A percentile compares a stretch with the other conserved stretches of the same genome.
Conservation (phyloP, 1,140 invertebrate genomes). For the Aphelenchoides besseyi region DNA sequence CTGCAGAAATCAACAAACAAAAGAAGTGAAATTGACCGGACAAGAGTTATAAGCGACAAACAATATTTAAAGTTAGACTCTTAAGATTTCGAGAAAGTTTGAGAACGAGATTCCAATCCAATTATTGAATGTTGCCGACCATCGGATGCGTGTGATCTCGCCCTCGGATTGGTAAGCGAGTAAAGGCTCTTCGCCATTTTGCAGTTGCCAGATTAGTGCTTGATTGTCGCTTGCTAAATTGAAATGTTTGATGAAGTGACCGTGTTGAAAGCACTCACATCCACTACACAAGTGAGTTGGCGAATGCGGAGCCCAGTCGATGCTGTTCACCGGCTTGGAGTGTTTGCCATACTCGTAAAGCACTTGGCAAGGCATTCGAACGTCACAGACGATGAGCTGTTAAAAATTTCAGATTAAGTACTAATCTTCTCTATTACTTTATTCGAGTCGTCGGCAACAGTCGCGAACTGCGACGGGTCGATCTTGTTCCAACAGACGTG, state of each 20-base stretch:
- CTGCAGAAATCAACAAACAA: not conserved
- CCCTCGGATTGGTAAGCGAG: slow-evolving; percentile 95
- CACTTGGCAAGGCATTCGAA: slow-evolving; percentile 92
- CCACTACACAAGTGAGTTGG: slow-evolving; percentile 69
- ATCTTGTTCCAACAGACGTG: slow-evolving; percentile 98
- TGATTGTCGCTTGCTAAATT: slow-evolving; percentile 75
- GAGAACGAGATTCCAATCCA: slow-evolving; percentile 99
- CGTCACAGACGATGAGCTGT: slow-evolving; percentile 88
- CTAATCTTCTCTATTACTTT: slow-evolving; percentile 69
- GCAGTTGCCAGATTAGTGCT: slow-evolving; percentile 99
- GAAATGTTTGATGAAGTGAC: not conserved
- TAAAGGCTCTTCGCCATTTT: slow-evolving; percentile 72
- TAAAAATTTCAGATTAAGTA: slow-evolving; percentile 29
- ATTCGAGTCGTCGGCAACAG: slow-evolving; percentile 94
- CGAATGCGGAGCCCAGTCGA: slow-evolving; percentile 97
- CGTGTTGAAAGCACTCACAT: slow-evolving; percentile 3
- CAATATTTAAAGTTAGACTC: no score
- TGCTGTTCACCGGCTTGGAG: slow-evolving; percentile 93
- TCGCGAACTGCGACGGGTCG: slow-evolving; percentile 96
- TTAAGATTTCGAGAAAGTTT: slow-evolving; percentile 90
- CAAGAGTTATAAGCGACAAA: no score
- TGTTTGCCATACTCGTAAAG: slow-evolving; percentile 95
- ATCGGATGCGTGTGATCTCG: slow-evolving; percentile 98
- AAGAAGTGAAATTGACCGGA: not conserved
- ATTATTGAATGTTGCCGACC: slow-evolving; percentile 98